Base-by-base conservation (phyloP, 2,113 vertebrate genomes). In the Hemicordylus capensis region DNA sequence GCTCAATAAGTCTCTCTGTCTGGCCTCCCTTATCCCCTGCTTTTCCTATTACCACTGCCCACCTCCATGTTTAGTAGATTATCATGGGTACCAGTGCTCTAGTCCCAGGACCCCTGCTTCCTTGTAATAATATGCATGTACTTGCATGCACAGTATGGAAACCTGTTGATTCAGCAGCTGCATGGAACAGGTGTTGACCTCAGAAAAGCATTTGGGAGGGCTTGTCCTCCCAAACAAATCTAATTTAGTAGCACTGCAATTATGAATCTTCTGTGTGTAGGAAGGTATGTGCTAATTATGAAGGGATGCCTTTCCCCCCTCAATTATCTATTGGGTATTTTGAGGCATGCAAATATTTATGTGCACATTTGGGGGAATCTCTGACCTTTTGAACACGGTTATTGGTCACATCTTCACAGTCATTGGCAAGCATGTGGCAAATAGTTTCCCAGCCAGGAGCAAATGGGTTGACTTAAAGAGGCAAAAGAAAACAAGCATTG, bases 381-480 rank as follows among this genome's bases (percentile, higher is more conserved):
- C 91, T 91, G 87, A 97, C 97, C 95, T 96, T 78, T 79, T 90
- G 89, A 64, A 91, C 88, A 87, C 92, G 94, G 2, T 0, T 44
- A 64, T 95, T 96, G 4, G 94, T 94, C 34, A 20, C 83, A 3
- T 95, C 95, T 89, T 95, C 93, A n/a, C 96, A 97, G 7, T 93
- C 87, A 0, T 24, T 5, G 77, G 87, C 63, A 24, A 75, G 0
- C 6, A 48, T 31, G 1, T 4, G 82, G 73, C 96, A 97, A 24
- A 76, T 10, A 76, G 84, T 75, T 90, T 94, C 90, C 97, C 95
- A 95, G 42, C 92, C 93, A 31, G 89, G 87, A 56, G 90, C 93
- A 79, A 95, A 96, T 59, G 95, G 94, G n/a, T 89, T 95, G 20
- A 96, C 96, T 97, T n/a, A n/a, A 39, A 85, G 54, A 83, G 59